Base-by-base conservation (phyloP, 1,140 invertebrate genomes). In the Bombus haemorrhoidalis region DNA sequence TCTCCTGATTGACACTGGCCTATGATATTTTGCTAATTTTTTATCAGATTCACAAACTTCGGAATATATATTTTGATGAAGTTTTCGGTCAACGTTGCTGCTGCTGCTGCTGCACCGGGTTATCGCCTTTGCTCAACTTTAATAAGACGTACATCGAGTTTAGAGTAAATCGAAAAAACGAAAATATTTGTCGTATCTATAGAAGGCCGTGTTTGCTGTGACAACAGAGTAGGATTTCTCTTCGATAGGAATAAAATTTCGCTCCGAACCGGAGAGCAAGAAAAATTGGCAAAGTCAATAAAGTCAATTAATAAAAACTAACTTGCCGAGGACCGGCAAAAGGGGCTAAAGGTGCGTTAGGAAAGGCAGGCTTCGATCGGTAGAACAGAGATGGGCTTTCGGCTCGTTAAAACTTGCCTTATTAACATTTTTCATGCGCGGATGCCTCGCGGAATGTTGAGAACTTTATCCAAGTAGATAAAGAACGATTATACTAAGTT, bases 341-440 rank as follows among this genome's bases (percentile, higher is more conserved):
- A 72, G 62, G 75, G 82, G 69, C 57, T 22, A 41, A 73, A 77
- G 32, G 53, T 79, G 80, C 85, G 64, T 78, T n/a, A 34, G 47
- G 72, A 62, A 22, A 66, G 18, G 43, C 41, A 71, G 82, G 69
- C 74, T 90, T 75, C 82, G 80, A 86, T 81, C 80, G 87, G 83
- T 69, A 85, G 89, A 89, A 79, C 80, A 86, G 85, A 87, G 86
- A 78, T 83, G 85, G 78, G 84, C 89, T 90, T 87, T 89, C 73
- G 75, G 86, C 93, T 94, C 92, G 92, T 94, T 94, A 94, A 94
- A 94, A 94, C 93, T 94, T 94, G 91, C 88, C 93, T 94, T 94
- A 94, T 94, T 94, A 94, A 94, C 91, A 94, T 94, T 94, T 94
- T 94, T 94, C 93, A 94, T 93, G 91, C 92, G 78, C 93, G 88